Conservation (phyloP, 2,113 vertebrate species). For the Eptatretus burgeri region DNA sequence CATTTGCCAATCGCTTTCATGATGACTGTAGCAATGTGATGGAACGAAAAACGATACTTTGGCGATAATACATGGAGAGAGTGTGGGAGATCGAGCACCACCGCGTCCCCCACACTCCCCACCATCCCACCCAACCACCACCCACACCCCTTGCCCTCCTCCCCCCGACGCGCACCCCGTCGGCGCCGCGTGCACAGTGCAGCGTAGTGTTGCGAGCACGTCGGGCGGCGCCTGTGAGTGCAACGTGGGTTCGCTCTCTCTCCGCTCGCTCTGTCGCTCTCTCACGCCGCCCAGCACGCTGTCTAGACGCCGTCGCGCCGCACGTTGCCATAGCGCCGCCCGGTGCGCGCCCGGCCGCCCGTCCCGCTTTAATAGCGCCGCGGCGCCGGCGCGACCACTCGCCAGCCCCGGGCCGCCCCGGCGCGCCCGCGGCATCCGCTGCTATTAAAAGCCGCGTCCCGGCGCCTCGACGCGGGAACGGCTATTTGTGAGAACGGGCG, state of each 20-base stretch:
- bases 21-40: too few relatives aligned
- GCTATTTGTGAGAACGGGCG: conserved; percentile 44
- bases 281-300: conserved; percentile 28
- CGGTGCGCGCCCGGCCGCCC: conserved; percentile 37
- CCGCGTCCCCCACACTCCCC: too few relatives aligned
- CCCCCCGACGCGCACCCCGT: conserved; percentile 12
- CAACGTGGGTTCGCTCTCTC: conserved; percentile 25
- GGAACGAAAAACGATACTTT: too few relatives aligned
- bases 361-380: conserved; percentile 4
- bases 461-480: conserved; percentile 30
- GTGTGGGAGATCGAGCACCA: too few relatives aligned
- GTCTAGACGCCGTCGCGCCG: conserved; percentile 35
- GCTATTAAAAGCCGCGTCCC: conserved; percentile 50
- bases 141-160: too few relatives aligned
- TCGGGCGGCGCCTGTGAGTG: conserved; percentile 20
- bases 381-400: conserved; percentile 12
- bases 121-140: too few relatives aligned
- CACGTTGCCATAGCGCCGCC: conserved; percentile 52
- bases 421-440: conserved; percentile 18
- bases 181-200: conserved; percentile 16
- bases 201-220: conserved; percentile 12
- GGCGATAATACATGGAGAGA: too few relatives aligned
- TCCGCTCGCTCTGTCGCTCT: conserved; percentile 7
- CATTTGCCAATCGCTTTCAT: too few relatives aligned
- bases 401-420: conserved; percentile 9